Conservation (phyloP, 2,797 vertebrate species). For the Hoplostethus atlanticus region DNA sequence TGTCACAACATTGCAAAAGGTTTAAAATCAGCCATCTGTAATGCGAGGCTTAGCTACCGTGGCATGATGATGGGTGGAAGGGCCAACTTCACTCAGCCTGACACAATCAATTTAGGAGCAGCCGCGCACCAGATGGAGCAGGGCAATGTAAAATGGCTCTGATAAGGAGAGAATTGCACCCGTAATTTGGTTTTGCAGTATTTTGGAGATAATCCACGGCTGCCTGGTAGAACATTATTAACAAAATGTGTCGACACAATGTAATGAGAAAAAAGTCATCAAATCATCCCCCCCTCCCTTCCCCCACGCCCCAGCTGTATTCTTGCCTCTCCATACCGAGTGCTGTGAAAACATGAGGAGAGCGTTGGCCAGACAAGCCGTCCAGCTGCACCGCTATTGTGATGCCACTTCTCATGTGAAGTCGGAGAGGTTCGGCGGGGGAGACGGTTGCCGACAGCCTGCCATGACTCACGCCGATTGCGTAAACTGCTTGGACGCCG, state of each 20-base stretch:
- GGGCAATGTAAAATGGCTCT: neutral
- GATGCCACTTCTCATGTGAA: neutral
- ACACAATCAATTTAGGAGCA: slow-evolving; percentile 4
- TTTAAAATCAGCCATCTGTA: neutral
- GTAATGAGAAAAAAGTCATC: neutral
- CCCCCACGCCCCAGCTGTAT: neutral
- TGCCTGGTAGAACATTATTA: neutral
- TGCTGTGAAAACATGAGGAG: neutral
- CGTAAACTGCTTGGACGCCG: neutral
- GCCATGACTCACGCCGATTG: neutral
- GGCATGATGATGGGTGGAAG: slow-evolving; percentile 1
- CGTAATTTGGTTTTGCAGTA: neutral
- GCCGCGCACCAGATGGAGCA: neutral
- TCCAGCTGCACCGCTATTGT: neutral
- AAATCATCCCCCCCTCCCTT: neutral
- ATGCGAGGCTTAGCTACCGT: neutral
- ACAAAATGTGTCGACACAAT: neutral
- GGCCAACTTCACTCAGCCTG: neutral
- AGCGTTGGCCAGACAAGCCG: neutral
- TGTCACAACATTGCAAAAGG: neutral
- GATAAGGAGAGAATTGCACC: too few relatives aligned
- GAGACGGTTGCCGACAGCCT: neutral
- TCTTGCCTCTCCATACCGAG: too few relatives aligned
- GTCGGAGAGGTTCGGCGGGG: neutral
- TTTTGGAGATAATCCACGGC: neutral